A percentile compares a stretch with the other conserved stretches of the same genome.
Evolutionary conservation across 2,888 invertebrate genomes (phyloP).

Genomic region (Lobophora halterata): DNA sequence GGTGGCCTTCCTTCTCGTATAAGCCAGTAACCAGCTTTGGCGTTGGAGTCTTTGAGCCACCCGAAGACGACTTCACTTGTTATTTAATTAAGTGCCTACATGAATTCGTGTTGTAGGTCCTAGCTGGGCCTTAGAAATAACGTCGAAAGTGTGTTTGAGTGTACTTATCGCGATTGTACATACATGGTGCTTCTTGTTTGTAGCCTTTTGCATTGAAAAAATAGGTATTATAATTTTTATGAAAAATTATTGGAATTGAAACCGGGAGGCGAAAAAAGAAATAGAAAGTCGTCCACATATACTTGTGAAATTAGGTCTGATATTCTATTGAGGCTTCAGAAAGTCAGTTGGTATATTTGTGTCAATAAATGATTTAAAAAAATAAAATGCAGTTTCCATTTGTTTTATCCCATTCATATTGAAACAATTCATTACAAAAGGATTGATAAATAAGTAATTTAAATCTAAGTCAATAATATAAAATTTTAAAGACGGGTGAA

Average conservation of each 20-base stretch:
- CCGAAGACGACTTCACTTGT: too few relatives aligned
- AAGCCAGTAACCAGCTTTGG: too few relatives aligned
- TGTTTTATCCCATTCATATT: constrained; percentile 72
- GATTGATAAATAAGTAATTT: constrained; percentile 80
- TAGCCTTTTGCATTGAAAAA: constrained; percentile 20
- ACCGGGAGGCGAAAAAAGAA: too few relatives aligned
- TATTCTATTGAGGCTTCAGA: too few relatives aligned
- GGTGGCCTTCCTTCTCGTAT: too few relatives aligned
- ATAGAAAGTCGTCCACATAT: not conserved
- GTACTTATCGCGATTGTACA: constrained; percentile 28
- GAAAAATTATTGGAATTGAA: too few relatives aligned
- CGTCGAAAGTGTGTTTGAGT: constrained; percentile 9
- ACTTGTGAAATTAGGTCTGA: not conserved
- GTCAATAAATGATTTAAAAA: constrained; percentile 57
- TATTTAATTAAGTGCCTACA: too few relatives aligned
- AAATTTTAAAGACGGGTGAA: constrained; percentile 80
- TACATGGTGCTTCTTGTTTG: constrained; percentile 30
- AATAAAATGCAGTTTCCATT: constrained; percentile 48
- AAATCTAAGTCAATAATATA: constrained; percentile 78
- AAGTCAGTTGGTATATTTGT: constrained; percentile 37
- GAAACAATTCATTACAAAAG: constrained; percentile 74
- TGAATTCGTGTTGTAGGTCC: too few relatives aligned
- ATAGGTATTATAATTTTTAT: too few relatives aligned
- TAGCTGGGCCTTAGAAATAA: too few relatives aligned
- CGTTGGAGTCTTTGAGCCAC: too few relatives aligned